A percentile compares a stretch with the other conserved stretches of the same genome.
phyloP scores from a whole-genome alignment of 1,140 invertebrate species.

The Drosophila miranda region DNA sequence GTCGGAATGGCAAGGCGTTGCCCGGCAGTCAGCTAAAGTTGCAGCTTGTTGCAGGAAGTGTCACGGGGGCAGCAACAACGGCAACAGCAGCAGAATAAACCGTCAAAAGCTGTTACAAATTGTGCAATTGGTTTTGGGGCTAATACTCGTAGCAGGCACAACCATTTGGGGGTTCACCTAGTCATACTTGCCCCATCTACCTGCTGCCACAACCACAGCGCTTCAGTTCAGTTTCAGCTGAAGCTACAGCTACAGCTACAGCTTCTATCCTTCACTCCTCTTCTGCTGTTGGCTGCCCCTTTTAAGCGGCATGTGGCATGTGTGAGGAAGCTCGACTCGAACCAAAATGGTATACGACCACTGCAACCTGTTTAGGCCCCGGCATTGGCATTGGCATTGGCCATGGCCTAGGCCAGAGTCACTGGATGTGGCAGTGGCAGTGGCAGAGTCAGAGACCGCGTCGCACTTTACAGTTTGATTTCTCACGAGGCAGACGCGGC shows the following conservation, averaged over 20 bases:
- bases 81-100: constrained; percentile 4
- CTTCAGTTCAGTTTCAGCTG: background rate
- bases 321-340: constrained; percentile 57
- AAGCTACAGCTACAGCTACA: background rate
- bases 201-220: constrained; percentile 1
- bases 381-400: constrained; percentile 33
- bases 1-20: constrained; percentile 40
- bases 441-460: constrained; percentile 46
- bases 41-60: constrained; percentile 42
- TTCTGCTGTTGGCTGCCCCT: constrained; percentile 1
- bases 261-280: constrained; percentile 1
- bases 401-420: constrained; percentile 16
- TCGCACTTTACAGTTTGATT: constrained; percentile 80
- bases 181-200: background rate
- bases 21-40: constrained; percentile 16
- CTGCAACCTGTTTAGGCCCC: constrained; percentile 72
- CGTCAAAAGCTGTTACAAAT: constrained; percentile 79
- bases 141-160: constrained; percentile 49
- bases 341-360: constrained; percentile 79
- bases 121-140: constrained; percentile 77
- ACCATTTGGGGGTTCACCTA: constrained; percentile 8
- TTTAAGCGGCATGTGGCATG: constrained; percentile 19
- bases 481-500: constrained; percentile 73
- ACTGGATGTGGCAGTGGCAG: background rate
- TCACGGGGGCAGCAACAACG: constrained; percentile 33